Base-by-base conservation (phyloP, 2,113 vertebrate genomes). In the Propithecus coquereli region DNA sequence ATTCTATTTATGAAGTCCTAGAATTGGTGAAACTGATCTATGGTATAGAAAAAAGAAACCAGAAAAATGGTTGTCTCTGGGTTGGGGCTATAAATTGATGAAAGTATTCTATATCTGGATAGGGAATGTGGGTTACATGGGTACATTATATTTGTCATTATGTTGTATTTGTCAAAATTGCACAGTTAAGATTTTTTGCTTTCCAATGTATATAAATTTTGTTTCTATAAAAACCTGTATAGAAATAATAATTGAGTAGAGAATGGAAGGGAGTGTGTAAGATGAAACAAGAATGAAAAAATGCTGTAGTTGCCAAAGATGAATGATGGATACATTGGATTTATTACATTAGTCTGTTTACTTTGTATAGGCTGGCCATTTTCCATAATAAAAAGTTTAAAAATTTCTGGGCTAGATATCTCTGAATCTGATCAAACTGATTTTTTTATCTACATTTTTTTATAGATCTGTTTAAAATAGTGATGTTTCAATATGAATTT, bases 401-500 rank as follows among this genome's bases (percentile, higher is more conserved):
- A 92, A 85, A 8, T 22, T 57, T 20, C 16, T 88, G 84, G 45
- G 32, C 32, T 79, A 23, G 65, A 88, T 23, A 68, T 92, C 71
- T 95, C n/a, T 32, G 25, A 91, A 77, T 71, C 9, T 73, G 22
- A 91, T 84, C 30, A 37, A 0, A 66, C 65, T 92, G 52, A 54
- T 54, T 40, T 76, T 63, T 90, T 79, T 25, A 57, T 57, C 10
- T 84, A 32, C 9, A 25, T 84, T 84, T 91, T 80, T 94, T 74
- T 68, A 54, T 93, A 77, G 1, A 0, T 1, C 13, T 10, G 11
- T 74, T 96, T 79, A 71, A 79, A 93, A 70, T 95, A 11, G 95
- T 88, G 88, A 90, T 77, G 17, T 95, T 98, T 97, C 96, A 92
- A 90, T 96, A 82, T 79, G 22, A 90, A 93, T 96, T 97, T n/a